A percentile compares a stretch with the other conserved stretches of the same genome.
Conservation (phyloP, 1,140 invertebrate species). For the Danaus melanippus region DNA sequence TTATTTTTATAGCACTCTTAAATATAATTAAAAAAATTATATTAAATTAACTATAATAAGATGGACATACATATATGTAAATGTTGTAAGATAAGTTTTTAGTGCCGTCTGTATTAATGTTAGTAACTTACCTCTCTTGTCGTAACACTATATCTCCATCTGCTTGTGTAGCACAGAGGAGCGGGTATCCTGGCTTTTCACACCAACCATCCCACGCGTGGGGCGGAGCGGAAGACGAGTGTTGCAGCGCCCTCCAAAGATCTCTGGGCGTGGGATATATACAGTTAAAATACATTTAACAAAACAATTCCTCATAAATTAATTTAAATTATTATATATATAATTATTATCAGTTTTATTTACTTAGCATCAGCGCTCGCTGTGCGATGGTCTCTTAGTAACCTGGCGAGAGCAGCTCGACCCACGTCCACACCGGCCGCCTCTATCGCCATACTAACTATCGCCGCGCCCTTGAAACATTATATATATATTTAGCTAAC, state of each 20-base stretch:
- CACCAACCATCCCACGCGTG: constrained; percentile 67
- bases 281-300: not conserved
- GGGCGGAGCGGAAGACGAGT: constrained; percentile 29
- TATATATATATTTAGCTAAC: no score
- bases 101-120: no score
- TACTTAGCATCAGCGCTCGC: constrained; percentile 58
- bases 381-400: constrained; percentile 43
- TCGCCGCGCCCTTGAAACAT: constrained; percentile 46
- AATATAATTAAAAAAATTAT: no score
- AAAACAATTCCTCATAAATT: no score
- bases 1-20: no score
- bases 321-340: no score
- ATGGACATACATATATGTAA: no score
- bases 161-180: constrained; percentile 33
- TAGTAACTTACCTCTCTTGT: constrained; percentile 45
- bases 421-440: constrained; percentile 53
- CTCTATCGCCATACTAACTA: constrained; percentile 63
- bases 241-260: constrained; percentile 51
- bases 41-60: no score
- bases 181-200: constrained; percentile 51
- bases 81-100: no score
- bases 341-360: no score
- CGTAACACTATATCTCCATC: constrained; percentile 36
- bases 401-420: constrained; percentile 43
- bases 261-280: constrained; percentile 27